Evolutionary conservation across 1,140 invertebrate genomes (phyloP).

Genomic region (Caerostris extrusa): DNA sequence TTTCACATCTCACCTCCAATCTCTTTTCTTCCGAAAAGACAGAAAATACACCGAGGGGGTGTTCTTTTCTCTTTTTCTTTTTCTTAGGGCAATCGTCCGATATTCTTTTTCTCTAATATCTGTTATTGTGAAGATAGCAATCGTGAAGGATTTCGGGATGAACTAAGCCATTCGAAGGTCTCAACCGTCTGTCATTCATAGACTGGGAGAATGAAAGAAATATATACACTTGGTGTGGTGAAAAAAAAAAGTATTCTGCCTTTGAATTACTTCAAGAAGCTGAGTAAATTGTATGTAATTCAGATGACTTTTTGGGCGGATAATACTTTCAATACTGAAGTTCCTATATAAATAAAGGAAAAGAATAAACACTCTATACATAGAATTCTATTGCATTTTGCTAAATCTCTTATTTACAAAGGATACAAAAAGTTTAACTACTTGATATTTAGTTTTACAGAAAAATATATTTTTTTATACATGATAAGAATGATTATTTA

Average conservation of each 20-base stretch:
- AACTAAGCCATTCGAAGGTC: slow-evolving; percentile 24
- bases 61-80: slow-evolving; percentile 29
- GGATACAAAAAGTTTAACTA: too few relatives aligned
- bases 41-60: slow-evolving; percentile 5
- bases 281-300: slow-evolving; percentile 24
- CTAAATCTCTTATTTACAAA: too few relatives aligned
- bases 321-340: too few relatives aligned
- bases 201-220: background rate
- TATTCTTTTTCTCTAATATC: slow-evolving; percentile 44
- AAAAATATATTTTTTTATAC: too few relatives aligned
- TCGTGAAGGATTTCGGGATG: slow-evolving; percentile 48
- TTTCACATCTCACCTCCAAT: background rate
- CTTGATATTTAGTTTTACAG: too few relatives aligned
- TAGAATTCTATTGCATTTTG: too few relatives aligned
- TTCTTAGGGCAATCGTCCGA: slow-evolving; percentile 7
- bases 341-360: too few relatives aligned
- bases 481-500: too few relatives aligned
- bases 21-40: slow-evolving; percentile 2
- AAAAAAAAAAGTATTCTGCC: background rate
- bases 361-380: too few relatives aligned
- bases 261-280: background rate
- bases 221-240: slow-evolving; percentile 10
- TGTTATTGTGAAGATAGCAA: slow-evolving; percentile 58
- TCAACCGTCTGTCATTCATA: slow-evolving; percentile 23
- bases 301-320: background rate